Evolutionary conservation across 1,140 invertebrate genomes (phyloP).

Genomic region (Pachypeltis micranthus): DNA sequence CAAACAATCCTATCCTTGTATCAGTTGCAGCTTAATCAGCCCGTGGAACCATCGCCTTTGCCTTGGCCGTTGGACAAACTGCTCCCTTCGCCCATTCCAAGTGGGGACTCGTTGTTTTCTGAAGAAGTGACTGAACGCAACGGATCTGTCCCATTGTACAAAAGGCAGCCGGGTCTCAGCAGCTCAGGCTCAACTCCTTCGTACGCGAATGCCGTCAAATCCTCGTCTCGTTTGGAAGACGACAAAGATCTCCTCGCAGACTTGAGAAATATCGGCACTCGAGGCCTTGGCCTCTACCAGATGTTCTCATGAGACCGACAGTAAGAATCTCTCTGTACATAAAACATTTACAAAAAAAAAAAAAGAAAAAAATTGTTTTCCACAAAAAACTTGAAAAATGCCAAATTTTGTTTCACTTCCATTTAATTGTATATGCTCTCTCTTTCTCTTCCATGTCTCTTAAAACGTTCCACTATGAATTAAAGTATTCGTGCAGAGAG

Average conservation of each 20-base stretch:
- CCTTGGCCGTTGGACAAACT: not conserved
- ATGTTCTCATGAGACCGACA: not conserved
- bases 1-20: too few relatives aligned
- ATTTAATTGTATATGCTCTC: too few relatives aligned
- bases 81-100: not conserved
- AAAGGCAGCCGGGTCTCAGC: not conserved
- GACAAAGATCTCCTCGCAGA: constrained; percentile 3
- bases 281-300: constrained; percentile 1
- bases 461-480: too few relatives aligned
- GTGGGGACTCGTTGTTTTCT: not conserved
- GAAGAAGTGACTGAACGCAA: not conserved
- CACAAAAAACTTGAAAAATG: too few relatives aligned
- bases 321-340: too few relatives aligned
- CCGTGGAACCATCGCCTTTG: not conserved
- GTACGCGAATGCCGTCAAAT: constrained; percentile 3
- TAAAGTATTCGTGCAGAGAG: too few relatives aligned
- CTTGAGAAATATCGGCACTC: not conserved
- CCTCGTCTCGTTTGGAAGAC: not conserved
- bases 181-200: not conserved
- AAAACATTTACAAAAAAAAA: too few relatives aligned
- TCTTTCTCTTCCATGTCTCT: too few relatives aligned
- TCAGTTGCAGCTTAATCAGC: not conserved
- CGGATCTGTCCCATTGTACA: constrained; percentile 1
- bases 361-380: too few relatives aligned
- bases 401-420: too few relatives aligned